Evolutionary conservation across 2,797 vertebrate species (phyloP), one percentile per base, ranked within the genome.

Genomic region (Sebastes diploproa): DNA sequence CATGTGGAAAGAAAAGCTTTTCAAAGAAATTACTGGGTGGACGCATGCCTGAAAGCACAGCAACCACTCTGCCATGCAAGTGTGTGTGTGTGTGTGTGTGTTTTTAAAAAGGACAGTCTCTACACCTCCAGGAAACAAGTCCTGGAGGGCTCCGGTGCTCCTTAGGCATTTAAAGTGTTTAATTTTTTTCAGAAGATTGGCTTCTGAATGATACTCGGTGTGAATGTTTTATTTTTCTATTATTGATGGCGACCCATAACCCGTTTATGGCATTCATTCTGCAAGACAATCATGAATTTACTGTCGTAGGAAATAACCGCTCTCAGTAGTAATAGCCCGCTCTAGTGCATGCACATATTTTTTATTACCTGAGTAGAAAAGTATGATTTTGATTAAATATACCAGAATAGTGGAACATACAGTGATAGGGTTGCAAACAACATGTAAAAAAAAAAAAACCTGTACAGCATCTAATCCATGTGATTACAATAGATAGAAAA

Each of bases 1-100:
- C 59, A 52, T 64, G 52, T 77, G 67, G 82, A 90, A 77, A 84
- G 65, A 88, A 86, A 81, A 55, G 74, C 34, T 77, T 82, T 89
- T 60, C 77, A 30, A 66, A 58, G 67, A 87, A 88, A 90, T 87
- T 75, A 72, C 29, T 50, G 81, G 79, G 77, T 83, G 62, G 68
- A 77, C 55, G 16, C 8, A 5, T 60, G 56, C 74, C 82, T 50
- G 22, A 73, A 83, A 73, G 63, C 75, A 77, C 67, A 73, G 76
- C 34, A 86, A 75, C 65, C 42, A 54, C 60, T 85, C 63, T 65
- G 52, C 65, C 52, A 61, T 74, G 32, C 25, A 61, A 78, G 81
- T 52, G 5, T 64, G 80, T 54, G 25, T 25, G 25, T 25, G 25
- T 70, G n/a, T 46, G 42, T 46, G 14, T 46, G 36, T 36, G 0